phyloP scores from a whole-genome alignment of 2,888 invertebrate genomes.

The Chaitophorus viminalis region DNA sequence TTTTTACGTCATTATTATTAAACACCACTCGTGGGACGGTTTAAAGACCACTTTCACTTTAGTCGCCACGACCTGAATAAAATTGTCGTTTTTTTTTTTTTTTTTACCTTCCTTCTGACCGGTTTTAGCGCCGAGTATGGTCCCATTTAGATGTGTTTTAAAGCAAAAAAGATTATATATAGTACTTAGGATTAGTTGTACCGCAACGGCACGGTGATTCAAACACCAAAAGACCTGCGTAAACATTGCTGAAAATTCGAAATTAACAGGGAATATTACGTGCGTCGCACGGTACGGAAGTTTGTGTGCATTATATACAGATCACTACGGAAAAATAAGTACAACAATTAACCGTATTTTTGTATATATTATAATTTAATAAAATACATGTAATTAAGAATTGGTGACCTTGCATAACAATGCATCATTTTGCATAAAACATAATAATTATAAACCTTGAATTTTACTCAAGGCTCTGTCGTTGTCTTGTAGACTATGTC shows the following conservation, averaged over 20 bases:
- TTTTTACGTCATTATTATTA: slow-evolving; percentile 59
- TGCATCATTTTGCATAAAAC: slow-evolving; percentile 31
- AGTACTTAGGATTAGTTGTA: background rate
- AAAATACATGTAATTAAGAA: background rate
- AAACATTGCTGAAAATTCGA: background rate
- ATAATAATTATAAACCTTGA: slow-evolving; percentile 48
- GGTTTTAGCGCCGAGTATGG: slow-evolving; percentile 23
- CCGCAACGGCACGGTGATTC: background rate
- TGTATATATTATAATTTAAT: background rate
- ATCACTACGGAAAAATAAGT: background rate
- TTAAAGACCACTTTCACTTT: slow-evolving; percentile 55
- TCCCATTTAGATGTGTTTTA: slow-evolving; percentile 22
- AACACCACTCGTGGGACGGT: slow-evolving; percentile 55
- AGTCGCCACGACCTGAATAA: slow-evolving; percentile 56
- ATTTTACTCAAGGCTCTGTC: slow-evolving; percentile 31
- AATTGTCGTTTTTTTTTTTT: slow-evolving; percentile 58
- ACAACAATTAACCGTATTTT: slow-evolving; percentile 13
- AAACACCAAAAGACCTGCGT: background rate
- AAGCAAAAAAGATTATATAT: background rate
- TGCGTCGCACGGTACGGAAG: background rate
- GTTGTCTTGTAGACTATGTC: slow-evolving; percentile 6
- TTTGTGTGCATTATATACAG: background rate
- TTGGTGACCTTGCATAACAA: slow-evolving; percentile 15
- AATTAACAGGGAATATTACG: background rate
- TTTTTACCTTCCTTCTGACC: slow-evolving; percentile 38